phyloP scores from a whole-genome alignment of 2,888 invertebrate genomes.

The Nemotelus pantherinus region DNA sequence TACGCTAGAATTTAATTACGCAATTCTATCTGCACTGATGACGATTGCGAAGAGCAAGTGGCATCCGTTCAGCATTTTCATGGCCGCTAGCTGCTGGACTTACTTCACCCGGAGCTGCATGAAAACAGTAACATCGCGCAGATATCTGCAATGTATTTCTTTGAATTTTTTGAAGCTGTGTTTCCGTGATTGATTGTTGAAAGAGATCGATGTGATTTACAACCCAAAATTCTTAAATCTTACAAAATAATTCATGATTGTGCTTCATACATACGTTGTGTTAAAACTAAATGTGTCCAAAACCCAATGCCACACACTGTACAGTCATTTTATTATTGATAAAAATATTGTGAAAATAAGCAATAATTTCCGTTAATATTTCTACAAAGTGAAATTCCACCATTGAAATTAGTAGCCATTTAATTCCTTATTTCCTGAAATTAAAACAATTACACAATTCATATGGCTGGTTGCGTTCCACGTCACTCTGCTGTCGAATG shows the following conservation, averaged over 20 bases:
- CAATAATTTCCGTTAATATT: neutral
- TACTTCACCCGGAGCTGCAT: neutral
- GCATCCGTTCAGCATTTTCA: neutral
- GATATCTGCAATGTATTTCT: neutral
- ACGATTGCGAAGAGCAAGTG: neutral
- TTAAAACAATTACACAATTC: slow-evolving; percentile 33
- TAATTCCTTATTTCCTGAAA: slow-evolving; percentile 36
- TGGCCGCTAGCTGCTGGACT: neutral
- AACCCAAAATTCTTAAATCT: too few relatives aligned
- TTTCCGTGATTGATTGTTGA: too few relatives aligned
- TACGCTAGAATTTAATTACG: slow-evolving; percentile 47
- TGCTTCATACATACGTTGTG: too few relatives aligned
- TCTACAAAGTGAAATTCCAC: neutral
- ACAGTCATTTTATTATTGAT: neutral
- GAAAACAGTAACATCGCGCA: neutral
- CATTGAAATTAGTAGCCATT: neutral
- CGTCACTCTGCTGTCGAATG: too few relatives aligned
- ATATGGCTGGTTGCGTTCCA: neutral
- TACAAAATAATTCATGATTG: too few relatives aligned
- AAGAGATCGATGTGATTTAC: too few relatives aligned
- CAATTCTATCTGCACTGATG: slow-evolving; percentile 35
- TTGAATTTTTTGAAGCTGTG: neutral
- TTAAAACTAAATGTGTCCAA: too few relatives aligned
- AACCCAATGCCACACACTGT: neutral
- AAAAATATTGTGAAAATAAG: neutral